Conservation (phyloP, 2,797 vertebrate genomes). For the Tachyglossus aculeatus region DNA sequence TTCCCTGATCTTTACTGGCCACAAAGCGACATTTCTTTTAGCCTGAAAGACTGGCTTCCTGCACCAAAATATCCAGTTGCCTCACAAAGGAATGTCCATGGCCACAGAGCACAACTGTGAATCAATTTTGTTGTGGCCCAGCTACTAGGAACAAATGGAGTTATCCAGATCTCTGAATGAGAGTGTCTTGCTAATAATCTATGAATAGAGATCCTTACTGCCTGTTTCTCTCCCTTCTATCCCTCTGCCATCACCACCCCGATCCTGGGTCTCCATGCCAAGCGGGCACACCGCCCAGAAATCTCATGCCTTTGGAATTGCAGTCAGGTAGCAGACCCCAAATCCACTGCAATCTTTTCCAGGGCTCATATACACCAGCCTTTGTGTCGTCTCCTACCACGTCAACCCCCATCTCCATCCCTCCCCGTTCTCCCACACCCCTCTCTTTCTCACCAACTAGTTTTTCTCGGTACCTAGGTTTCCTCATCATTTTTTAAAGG, state of each 20-base stretch:
- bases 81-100: neutral
- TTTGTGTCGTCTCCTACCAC: too few relatives aligned
- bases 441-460: too few relatives aligned
- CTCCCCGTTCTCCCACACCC: too few relatives aligned
- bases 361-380: too few relatives aligned
- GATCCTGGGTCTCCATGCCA: neutral
- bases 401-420: too few relatives aligned
- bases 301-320: too few relatives aligned
- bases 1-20: neutral
- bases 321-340: too few relatives aligned
- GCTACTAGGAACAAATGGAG: neutral
- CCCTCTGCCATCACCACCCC: fast-evolving
- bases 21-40: conserved; percentile 10
- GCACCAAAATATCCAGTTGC: neutral
- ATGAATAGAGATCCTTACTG: neutral
- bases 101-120: conserved; percentile 5
- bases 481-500: too few relatives aligned
- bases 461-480: too few relatives aligned
- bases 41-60: neutral
- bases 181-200: neutral
- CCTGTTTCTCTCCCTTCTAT: neutral
- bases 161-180: neutral
- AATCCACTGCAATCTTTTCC: too few relatives aligned
- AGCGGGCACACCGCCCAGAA: too few relatives aligned
- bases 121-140: neutral